Base-by-base conservation (phyloP, 1,140 invertebrate genomes). In the Drosophila sproati region DNA sequence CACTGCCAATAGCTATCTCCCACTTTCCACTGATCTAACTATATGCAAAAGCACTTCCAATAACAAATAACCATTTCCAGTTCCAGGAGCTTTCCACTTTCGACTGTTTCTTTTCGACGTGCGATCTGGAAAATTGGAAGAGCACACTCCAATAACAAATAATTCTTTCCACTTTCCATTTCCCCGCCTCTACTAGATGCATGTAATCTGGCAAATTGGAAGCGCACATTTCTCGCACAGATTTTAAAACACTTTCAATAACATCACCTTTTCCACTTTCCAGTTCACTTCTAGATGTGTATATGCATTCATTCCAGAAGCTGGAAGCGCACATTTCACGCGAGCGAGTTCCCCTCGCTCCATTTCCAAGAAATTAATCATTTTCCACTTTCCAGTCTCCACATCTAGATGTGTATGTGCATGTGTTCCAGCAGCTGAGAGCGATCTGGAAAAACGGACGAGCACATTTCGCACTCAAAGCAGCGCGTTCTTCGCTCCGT, bases 391-490 rank as follows among this genome's bases (percentile, higher is more conserved):
- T 50, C 39, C 29, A 31, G 32, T 10, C 45, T 96, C 95, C 20
- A 20, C 20, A 20, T 20, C 20, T 20, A 96, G 93, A 97, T 97
- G 91, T 97, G 96, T 83, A 97, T 95, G 12, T 96, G 95, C 67
- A 97, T 96, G 91, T 97, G 96, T 2, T 95, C 93, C 47, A 97
- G 92, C 7, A 97, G 93, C 69, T 96, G 95, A 43, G 95, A 95
- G 45, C 96, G 94, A 72, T 95, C 95, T 1, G 94, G 93, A 91
- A 97, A 97, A 54, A 95, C 94, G 66, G 95, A 94, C n/a, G 95
- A 94, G 87, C 96, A 97, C 95, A 97, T 96, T 90, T 96, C 96
- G 87, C 96, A 97, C 55, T 95, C 95, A 80, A 93, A 95, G 55
- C 78, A 81, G 5, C 82, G 82, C 10, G 28, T 93, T 78, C 45